phyloP scores from a whole-genome alignment of 2,797 vertebrate genomes.

The Podarcis siculus region DNA sequence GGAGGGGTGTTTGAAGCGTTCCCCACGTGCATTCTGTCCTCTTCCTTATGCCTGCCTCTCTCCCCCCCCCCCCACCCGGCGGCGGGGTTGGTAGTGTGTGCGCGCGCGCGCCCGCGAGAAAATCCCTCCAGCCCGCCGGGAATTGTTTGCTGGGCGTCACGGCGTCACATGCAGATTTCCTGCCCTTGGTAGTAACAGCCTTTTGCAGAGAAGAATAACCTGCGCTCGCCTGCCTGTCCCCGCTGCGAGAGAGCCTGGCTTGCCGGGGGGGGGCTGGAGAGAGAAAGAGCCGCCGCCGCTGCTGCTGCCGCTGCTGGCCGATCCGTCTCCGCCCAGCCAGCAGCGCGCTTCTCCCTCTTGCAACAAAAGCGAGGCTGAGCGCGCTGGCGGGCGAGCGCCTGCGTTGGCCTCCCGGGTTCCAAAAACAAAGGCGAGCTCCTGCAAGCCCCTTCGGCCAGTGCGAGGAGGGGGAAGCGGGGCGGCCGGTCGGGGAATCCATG shows the following conservation, averaged over 20 bases:
- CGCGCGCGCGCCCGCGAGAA: not conserved
- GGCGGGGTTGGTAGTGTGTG: not conserved
- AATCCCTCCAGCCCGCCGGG: not conserved
- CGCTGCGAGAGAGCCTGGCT: too few relatives aligned
- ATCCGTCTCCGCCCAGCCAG: not conserved
- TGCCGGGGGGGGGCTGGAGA: not conserved
- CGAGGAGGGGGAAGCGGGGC: not conserved
- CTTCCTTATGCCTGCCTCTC: not conserved
- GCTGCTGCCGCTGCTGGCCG: not conserved
- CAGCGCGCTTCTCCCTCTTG: not conserved
- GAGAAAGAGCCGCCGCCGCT: not conserved
- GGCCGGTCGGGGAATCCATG: not conserved
- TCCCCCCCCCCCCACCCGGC: not conserved
- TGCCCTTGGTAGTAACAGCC: not conserved
- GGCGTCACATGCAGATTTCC: not conserved
- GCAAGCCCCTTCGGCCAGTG: too few relatives aligned
- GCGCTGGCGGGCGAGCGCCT: not conserved
- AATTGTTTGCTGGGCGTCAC: not conserved
- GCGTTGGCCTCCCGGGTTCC: not conserved
- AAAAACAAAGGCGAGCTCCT: not conserved
- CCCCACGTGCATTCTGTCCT: slow-evolving; percentile 6
- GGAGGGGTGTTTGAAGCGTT: not conserved
- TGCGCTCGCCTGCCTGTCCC: not conserved
- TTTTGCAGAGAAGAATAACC: not conserved
- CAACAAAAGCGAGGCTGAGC: not conserved